Evolutionary conservation across 2,797 vertebrate species (phyloP).

Genomic region (Cryptoblepharus egeriae): DNA sequence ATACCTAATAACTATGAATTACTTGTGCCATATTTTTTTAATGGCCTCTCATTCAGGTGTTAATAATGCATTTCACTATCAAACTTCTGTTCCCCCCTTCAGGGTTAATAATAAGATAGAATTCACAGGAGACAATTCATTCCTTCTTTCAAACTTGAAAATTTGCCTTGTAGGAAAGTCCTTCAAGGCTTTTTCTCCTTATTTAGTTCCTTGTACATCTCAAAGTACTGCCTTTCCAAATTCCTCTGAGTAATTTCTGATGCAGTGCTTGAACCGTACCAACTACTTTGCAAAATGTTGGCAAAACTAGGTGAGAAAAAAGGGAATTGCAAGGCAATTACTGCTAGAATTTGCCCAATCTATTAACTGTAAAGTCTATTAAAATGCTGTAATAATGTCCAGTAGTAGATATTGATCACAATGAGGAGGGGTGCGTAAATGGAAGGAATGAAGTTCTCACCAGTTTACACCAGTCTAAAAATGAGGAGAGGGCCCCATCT

Average conservation of each 20-base stretch:
- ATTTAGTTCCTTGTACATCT: neutral
- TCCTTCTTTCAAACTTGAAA: neutral
- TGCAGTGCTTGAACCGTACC: neutral
- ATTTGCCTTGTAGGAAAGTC: neutral
- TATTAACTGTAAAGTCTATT: too few relatives aligned
- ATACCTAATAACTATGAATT: neutral
- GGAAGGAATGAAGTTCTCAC: too few relatives aligned
- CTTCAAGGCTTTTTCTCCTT: neutral
- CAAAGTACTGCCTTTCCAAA: neutral
- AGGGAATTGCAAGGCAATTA: neutral
- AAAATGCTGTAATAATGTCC: too few relatives aligned
- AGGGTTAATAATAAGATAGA: too few relatives aligned
- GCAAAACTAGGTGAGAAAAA: neutral
- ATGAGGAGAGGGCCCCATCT: too few relatives aligned
- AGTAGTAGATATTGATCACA: too few relatives aligned
- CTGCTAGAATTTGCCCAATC: neutral
- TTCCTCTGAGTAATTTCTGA: neutral
- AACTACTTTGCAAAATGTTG: neutral
- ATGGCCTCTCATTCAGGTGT: too few relatives aligned
- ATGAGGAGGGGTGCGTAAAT: too few relatives aligned
- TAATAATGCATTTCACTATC: too few relatives aligned
- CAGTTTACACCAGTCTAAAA: too few relatives aligned
- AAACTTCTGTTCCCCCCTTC: too few relatives aligned
- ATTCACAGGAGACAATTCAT: too few relatives aligned
- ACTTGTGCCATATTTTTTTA: neutral